Base-by-base conservation (phyloP, 2,797 vertebrate species). In the Lagodon rhomboides region DNA sequence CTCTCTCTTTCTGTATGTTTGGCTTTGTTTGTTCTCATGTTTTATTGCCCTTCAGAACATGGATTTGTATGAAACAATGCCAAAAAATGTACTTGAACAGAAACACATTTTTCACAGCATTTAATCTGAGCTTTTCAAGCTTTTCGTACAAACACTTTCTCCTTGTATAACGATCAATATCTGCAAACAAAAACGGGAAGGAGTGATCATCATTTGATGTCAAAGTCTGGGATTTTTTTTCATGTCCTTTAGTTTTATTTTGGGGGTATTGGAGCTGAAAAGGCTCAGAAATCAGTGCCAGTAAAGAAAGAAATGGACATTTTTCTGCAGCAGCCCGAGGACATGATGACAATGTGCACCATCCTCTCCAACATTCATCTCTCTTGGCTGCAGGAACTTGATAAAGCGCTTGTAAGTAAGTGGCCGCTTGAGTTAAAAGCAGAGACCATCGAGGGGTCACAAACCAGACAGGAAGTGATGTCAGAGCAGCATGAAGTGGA, bases 391-490 rank as follows among this genome's bases (percentile, higher is more conserved):
- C 3, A 82, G 67, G 56, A 76, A 67, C 65, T n/a, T 0, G 18
- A 55, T 54, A 22, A 71, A 54, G 15, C 54, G 38, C 46, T 44
- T 68, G 7, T 22, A 20, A 38, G 56, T n/a, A 54, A 41, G 51
- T 3, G 38, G 20, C 7, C 1, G 5, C 12, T 0, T 8, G 41
- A 85, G 69, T 67, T 83, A 49, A 84, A 76, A 82, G 83, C 41
- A 12, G 64, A 70, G 63, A 34, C 18, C 51, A 17, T 25, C 4
- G 8, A 67, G 46, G 46, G 75, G 77, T 84, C 85, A 80, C 27
- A 22, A 4, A 62, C 27, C 75, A 80, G 75, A 77, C 46, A 79
- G 69, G 77, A 74, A 66, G 75, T 60, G 73, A 74, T 23, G 16
- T 23, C 49, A 70, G 56, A 20, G 43, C 44, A 3, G 58, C 15